Conservation (phyloP, 2,113 vertebrate species). For the Dicrurus megarhynchus region DNA sequence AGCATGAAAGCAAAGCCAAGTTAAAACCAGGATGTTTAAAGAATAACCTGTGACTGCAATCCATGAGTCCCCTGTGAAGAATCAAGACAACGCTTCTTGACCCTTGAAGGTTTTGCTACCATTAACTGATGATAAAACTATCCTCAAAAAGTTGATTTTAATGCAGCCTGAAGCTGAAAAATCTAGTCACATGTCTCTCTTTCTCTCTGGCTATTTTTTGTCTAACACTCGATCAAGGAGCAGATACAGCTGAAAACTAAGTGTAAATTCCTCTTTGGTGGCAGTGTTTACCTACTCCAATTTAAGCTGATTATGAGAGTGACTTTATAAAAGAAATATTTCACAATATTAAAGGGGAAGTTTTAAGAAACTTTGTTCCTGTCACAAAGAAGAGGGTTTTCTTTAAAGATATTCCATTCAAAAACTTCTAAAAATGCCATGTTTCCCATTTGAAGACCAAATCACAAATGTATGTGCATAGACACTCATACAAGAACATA, state of each 20-base stretch:
- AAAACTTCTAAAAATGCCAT: neutral
- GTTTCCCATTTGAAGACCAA: neutral
- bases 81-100: neutral
- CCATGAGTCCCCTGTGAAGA: neutral
- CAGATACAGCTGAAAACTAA: neutral
- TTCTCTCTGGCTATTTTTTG: neutral
- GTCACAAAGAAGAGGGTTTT: neutral
- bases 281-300: conserved; percentile 9
- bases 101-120: neutral
- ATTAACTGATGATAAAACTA: neutral
- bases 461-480: neutral
- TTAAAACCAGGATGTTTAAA: conserved; percentile 2
- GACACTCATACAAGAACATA: neutral
- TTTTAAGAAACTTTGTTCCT: neutral
- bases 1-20: neutral
- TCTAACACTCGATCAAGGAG: neutral
- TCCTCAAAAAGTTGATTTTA: neutral
- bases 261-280: neutral
- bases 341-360: neutral
- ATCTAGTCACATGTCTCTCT: neutral
- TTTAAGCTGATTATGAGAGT: neutral
- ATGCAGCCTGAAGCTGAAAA: neutral
- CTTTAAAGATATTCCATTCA: neutral
- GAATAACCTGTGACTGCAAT: neutral
- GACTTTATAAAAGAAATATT: conserved; percentile 12